A percentile compares a stretch with the other conserved stretches of the same genome.
These are phyloP conservation scores for Anser brachyrhynchus DNA, from an alignment of 2,113 vertebrate genomes.

Conservation along the genomic window DNA sequence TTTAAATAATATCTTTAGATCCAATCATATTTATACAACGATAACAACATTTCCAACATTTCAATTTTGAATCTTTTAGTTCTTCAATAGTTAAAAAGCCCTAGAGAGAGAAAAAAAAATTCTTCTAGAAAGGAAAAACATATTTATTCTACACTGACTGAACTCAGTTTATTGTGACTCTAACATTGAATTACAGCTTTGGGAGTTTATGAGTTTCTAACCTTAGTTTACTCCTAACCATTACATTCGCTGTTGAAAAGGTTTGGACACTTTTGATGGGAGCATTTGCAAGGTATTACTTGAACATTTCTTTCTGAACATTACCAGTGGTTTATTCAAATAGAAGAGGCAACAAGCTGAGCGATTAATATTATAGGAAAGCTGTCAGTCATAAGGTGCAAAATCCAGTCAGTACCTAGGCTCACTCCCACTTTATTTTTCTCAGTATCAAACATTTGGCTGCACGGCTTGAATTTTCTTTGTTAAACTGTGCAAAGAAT, in stretches of 20 bases:
- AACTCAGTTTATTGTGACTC: neutral
- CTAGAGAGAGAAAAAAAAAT: neutral
- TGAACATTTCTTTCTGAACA: neutral
- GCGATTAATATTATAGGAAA: neutral
- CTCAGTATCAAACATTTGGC: neutral
- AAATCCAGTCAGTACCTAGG: neutral
- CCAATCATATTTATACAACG: neutral
- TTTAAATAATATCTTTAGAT: neutral
- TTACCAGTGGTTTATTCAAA: slow-evolving; percentile 26
- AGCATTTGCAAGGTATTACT: slow-evolving; percentile 22
- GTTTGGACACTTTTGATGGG: neutral
- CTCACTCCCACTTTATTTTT: neutral
- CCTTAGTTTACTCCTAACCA: neutral
- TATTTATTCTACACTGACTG: neutral
- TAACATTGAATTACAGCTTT: neutral
- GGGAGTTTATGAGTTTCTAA: neutral
- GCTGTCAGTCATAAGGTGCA: neutral
- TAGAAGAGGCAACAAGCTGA: neutral
- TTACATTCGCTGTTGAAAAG: neutral
- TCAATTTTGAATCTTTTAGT: neutral
- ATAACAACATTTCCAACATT: neutral
- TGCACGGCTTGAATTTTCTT: neutral
- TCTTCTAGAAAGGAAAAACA: neutral
- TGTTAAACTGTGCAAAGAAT: neutral
- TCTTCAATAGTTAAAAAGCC: neutral